Conservation (phyloP, 2,888 invertebrate genomes). For the Platypus cylindrus region DNA sequence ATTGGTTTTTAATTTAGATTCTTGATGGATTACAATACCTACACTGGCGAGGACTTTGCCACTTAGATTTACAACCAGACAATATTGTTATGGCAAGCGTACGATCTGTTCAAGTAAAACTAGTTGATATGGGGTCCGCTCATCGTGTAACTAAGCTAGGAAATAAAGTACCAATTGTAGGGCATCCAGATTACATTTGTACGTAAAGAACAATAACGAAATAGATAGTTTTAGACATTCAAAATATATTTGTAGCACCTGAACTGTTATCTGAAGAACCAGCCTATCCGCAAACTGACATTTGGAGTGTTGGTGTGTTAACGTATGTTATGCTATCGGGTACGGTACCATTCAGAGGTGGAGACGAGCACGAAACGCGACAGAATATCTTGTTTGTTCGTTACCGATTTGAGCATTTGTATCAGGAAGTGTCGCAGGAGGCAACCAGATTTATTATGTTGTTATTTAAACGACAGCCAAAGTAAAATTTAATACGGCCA, state of each 20-base stretch:
- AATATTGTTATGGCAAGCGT: constrained; percentile 87
- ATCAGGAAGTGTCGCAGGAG: constrained; percentile 88
- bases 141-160: constrained; percentile 71
- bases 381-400: constrained; percentile 87
- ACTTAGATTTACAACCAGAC: constrained; percentile 85
- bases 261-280: constrained; percentile 81
- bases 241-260: constrained; percentile 49
- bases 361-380: constrained; percentile 68
- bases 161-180: constrained; percentile 53
- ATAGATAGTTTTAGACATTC: background rate
- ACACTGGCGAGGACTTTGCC: constrained; percentile 85
- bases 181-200: constrained; percentile 66
- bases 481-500: constrained; percentile 42
- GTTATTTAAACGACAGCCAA: constrained; percentile 85
- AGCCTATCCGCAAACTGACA: constrained; percentile 81
- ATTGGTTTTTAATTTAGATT: constrained; percentile 33
- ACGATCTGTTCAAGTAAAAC: constrained; percentile 72
- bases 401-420: constrained; percentile 87
- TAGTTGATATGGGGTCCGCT: constrained; percentile 86
- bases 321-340: constrained; percentile 89
- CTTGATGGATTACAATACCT: constrained; percentile 86
- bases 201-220: constrained; percentile 5
- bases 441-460: constrained; percentile 90
- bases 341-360: constrained; percentile 79
- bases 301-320: constrained; percentile 91